A percentile compares a stretch with the other conserved stretches of the same genome.
These are phyloP conservation scores for Lasioglossum villosulum DNA, from an alignment of 2,888 invertebrate species.

Conservation along the genomic window DNA sequence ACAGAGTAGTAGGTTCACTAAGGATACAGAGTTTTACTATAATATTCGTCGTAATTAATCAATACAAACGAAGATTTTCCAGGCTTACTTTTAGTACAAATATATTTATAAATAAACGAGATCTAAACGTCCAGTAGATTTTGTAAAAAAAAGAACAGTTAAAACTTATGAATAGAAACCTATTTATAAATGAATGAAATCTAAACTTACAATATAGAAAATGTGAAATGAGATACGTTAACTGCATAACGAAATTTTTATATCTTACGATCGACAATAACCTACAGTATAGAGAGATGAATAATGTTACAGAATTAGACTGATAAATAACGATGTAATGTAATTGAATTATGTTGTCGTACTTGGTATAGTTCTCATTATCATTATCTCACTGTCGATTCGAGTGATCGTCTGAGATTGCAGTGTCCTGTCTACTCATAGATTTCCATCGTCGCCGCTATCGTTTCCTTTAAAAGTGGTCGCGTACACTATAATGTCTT, in stretches of 20 bases:
- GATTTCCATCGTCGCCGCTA: neutral
- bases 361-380: neutral
- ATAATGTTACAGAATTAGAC: neutral
- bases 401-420: neutral
- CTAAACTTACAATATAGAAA: neutral
- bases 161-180: neutral
- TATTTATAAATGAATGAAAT: neutral
- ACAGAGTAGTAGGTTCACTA: neutral
- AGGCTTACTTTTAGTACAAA: neutral
- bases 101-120: neutral
- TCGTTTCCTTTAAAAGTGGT: neutral
- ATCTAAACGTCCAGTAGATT: neutral
- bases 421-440: neutral
- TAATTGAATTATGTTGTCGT: neutral
- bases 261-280: neutral
- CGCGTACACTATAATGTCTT: neutral
- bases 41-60: neutral
- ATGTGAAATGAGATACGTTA: neutral
- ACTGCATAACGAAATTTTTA: neutral
- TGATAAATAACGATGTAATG: neutral
- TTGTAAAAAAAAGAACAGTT: neutral
- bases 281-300: neutral
- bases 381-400: neutral
- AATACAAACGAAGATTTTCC: neutral
- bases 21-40: neutral